Evolutionary conservation across 2,113 vertebrate genomes (phyloP).

Genomic region (Garra rufa): DNA sequence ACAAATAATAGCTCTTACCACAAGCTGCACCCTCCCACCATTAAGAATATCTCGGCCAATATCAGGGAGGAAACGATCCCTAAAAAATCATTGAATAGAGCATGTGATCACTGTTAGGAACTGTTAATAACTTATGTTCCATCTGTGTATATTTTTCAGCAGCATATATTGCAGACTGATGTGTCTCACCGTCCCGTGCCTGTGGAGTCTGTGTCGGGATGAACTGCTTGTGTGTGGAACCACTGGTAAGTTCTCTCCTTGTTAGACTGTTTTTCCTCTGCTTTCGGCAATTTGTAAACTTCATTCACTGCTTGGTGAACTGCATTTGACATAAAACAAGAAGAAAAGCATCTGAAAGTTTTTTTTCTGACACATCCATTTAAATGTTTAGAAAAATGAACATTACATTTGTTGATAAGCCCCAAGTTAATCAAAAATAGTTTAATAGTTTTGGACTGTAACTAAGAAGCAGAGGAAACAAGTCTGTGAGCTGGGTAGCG

Average conservation of each 20-base stretch:
- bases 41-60: slow-evolving; percentile 80
- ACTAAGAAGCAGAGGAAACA: not conserved
- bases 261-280: slow-evolving; percentile 59
- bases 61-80: slow-evolving; percentile 84
- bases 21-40: slow-evolving; percentile 84
- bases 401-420: not conserved
- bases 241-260: slow-evolving; percentile 76
- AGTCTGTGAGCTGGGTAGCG: slow-evolving; percentile 8
- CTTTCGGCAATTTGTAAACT: slow-evolving; percentile 30
- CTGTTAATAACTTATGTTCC: not conserved
- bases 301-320: slow-evolving; percentile 66
- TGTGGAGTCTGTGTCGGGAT: slow-evolving; percentile 69
- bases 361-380: slow-evolving; percentile 4
- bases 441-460: not conserved
- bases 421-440: not conserved
- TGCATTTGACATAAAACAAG: slow-evolving; percentile 69
- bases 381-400: not conserved
- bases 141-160: not conserved
- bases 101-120: not conserved
- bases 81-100: slow-evolving; percentile 56
- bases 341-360: slow-evolving; percentile 50
- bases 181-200: slow-evolving; percentile 78
- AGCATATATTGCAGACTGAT: slow-evolving; percentile 47
- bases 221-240: slow-evolving; percentile 74
- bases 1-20: slow-evolving; percentile 79